Conservation (phyloP, 1,140 invertebrate genomes). For the Pseudomyrmex pallidus region DNA sequence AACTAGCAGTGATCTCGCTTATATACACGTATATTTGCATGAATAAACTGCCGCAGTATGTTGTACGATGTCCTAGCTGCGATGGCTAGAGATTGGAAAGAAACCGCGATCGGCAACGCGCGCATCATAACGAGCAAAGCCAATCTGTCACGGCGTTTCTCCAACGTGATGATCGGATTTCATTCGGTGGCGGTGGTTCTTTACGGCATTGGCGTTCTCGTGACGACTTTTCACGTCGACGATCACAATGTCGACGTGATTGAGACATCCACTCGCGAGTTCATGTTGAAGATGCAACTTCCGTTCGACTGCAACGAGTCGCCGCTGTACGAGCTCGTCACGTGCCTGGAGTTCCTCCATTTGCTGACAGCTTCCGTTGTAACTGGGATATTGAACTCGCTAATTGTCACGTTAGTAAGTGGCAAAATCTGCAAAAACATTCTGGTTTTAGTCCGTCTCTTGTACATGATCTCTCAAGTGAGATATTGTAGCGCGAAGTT, state of each 20-base stretch:
- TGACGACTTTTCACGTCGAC: not conserved
- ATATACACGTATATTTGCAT: not conserved
- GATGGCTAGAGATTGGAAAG: slow-evolving; percentile 45
- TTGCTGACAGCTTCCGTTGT: not conserved
- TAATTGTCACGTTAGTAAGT: slow-evolving; percentile 60
- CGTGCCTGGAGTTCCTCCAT: slow-evolving; percentile 32
- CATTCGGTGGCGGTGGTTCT: not conserved
- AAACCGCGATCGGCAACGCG: not conserved
- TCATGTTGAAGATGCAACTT: slow-evolving; percentile 56
- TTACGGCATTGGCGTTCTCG: slow-evolving; percentile 8
- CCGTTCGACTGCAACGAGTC: slow-evolving; percentile 29
- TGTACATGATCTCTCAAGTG: not conserved
- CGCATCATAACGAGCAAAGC: slow-evolving; percentile 29
- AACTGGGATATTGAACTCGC: slow-evolving; percentile 24
- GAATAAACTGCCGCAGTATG: slow-evolving; percentile 48
- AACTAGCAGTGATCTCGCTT: not conserved
- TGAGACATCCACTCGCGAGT: slow-evolving; percentile 15
- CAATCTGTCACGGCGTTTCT: slow-evolving; percentile 4
- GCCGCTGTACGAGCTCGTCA: slow-evolving; percentile 47
- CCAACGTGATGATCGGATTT: slow-evolving; percentile 41
- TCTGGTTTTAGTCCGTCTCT: not conserved
- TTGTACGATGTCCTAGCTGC: slow-evolving; percentile 40
- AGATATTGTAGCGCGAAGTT: not conserved
- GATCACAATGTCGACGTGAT: not conserved
- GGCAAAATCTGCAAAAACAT: not conserved